Base-by-base conservation (phyloP, 2,113 vertebrate genomes). In the Fregetta grallaria region DNA sequence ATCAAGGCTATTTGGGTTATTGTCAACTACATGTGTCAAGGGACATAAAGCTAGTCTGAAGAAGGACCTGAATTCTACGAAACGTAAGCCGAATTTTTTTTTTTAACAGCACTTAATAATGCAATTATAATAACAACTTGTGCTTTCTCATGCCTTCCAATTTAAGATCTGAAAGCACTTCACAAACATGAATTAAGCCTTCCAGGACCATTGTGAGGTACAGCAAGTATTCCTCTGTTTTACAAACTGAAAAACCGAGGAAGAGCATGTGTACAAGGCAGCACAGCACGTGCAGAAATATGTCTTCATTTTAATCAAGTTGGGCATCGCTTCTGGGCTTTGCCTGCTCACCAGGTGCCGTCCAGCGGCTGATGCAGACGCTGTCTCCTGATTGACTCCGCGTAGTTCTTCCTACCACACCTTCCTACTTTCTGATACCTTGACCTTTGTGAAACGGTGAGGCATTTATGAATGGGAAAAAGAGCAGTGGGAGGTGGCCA, bases 1-100 rank as follows among this genome's bases (percentile, higher is more conserved):
- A 94, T 96, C 86, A 91, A 95, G 94, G 91, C 89, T 95, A 1
- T 96, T 95, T 95, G 93, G 88, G 88, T 94, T 95, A 93, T 90
- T 94, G 82, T 96, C 94, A 89, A 93, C 82, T 74, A 47, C 72
- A 47, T 32, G 61, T 92, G 82, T 94, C 82, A 88, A 15, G 92
- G 93, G 85, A 92, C 92, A 83, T 58, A 87, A 87, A 94, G 80
- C 90, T 87, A n/a, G n/a, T 78, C 83, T 94, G 93, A 85, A 81
- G 93, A 92, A 94, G 90, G 76, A 86, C 90, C 92, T 72, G 80
- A 71, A 84, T 95, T 80, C 88, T 78, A 45, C 0, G 1, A 86
- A 88, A 93, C 4, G 7, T 71, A 84, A 95, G 68, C 85, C 77
- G 75, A 22, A 12, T 40, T 21, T 78, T 86, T 59, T 59, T 82